These are phyloP conservation scores for Pseudotriccus pelzelni DNA, from an alignment of 2,797 vertebrate genomes.

Conservation along the genomic window DNA sequence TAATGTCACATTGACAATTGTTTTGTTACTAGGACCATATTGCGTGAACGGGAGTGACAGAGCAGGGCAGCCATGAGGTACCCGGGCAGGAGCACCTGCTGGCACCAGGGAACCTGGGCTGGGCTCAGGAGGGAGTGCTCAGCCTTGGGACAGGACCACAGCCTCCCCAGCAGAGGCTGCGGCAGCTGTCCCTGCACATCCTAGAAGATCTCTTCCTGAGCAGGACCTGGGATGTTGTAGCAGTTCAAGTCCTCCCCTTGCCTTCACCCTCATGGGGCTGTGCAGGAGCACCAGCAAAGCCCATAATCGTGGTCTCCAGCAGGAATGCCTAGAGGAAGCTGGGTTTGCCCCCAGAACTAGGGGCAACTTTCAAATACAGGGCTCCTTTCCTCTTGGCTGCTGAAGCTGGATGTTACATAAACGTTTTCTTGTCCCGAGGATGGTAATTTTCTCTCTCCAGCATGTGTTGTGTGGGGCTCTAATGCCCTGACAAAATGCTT, in stretches of 20 bases:
- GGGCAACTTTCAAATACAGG: fast-evolving
- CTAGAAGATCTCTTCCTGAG: background rate
- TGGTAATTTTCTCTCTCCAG: background rate
- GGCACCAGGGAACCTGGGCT: background rate
- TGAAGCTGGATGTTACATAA: background rate
- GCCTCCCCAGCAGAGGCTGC: fast-evolving
- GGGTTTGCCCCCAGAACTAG: fast-evolving
- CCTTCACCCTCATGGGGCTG: fast-evolving
- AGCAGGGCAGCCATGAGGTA: background rate
- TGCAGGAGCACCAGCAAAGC: background rate
- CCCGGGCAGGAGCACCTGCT: background rate
- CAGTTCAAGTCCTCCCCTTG: no score
- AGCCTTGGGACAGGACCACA: background rate
- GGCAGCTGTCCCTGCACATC: background rate
- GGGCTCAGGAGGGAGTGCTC: background rate
- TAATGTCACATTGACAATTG: background rate
- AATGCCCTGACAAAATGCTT: background rate
- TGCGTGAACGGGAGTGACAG: fast-evolving
- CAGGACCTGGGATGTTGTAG: background rate
- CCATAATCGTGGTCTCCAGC: fast-evolving
- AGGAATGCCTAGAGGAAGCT: background rate
- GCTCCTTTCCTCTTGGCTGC: background rate
- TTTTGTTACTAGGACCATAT: background rate
- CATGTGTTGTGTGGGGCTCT: background rate
- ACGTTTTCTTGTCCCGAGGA: background rate